phyloP scores from a whole-genome alignment of 2,888 invertebrate genomes.

The Anticlea derivata region DNA sequence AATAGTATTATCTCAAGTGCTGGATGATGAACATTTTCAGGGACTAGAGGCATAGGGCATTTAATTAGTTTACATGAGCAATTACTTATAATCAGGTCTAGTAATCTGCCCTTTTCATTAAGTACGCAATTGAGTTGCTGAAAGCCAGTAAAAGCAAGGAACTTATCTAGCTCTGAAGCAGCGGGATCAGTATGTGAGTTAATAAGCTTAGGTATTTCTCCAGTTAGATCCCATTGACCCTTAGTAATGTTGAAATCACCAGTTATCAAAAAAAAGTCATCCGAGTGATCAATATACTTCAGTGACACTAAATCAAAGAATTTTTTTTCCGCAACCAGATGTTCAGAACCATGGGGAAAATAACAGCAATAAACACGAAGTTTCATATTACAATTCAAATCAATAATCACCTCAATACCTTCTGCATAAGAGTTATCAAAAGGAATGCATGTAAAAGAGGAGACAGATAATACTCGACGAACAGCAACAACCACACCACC shows the following conservation, averaged over 20 bases:
- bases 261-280: background rate
- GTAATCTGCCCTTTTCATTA: background rate
- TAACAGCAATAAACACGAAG: conserved; percentile 2
- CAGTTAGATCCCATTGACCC: background rate
- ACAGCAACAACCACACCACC: conserved; percentile 3
- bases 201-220: background rate
- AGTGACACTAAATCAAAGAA: background rate
- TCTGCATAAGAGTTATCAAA: background rate
- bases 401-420: background rate
- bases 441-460: background rate
- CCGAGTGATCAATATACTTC: background rate
- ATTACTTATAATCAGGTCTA: background rate
- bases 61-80: background rate
- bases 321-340: background rate
- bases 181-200: background rate
- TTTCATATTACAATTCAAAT: background rate
- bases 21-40: background rate
- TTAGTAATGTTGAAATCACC: background rate
- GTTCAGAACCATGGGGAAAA: background rate
- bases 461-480: background rate
- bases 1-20: background rate
- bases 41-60: background rate
- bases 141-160: background rate
- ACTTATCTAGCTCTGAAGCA: background rate
- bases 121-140: background rate